Evolutionary conservation across 2,888 invertebrate genomes (phyloP), one percentile per base, ranked within the genome.

Genomic region (Scaptomyza caliginosa): DNA sequence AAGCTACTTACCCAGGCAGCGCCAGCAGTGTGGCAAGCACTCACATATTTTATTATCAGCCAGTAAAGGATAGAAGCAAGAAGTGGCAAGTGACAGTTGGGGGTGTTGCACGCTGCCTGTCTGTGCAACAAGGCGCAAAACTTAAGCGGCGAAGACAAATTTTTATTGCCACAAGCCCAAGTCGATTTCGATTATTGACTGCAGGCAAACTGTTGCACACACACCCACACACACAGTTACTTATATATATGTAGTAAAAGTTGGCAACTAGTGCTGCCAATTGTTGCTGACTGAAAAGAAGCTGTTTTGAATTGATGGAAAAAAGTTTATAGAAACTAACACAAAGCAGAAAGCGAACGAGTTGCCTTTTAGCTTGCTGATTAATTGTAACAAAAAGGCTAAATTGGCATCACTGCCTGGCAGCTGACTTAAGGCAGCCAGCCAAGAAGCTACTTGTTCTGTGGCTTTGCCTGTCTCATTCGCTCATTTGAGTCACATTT

Each of bases 401-500:
- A 32, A 32, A 21, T 0, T 10, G 21, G 13, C 46, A 46, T 46
- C 46, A 46, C 46, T 46, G 32, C 4, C 34, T 46, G 54, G 5
- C 38, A 24, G 10, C 17, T 10, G n/a, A 2, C 23, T 23, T 6
- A 19, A 24, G 13, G 58, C 38, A 58, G 23, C 26, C 32, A 46
- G 28, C 21, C 42, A 23, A 34, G 11, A n/a, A n/a, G 30, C 39
- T 38, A 26, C 38, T 36, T 43, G 3, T 58, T 55, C 59, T 64
- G 70, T 63, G 76, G 65, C 65, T 74, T 68, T 54, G 66, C 13
- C 72, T 64, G 78, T 81, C 85, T 69, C 76, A 40, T 72, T 73
- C 67, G 67, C 86, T 79, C 86, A 87, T 87, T 87, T 87, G 72
- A 72, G 86, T 72, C 77, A 88, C 86, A 88, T 84, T 84, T 84